Base-by-base conservation (phyloP, 2,888 invertebrate species). In the Fabriciana adippe region DNA sequence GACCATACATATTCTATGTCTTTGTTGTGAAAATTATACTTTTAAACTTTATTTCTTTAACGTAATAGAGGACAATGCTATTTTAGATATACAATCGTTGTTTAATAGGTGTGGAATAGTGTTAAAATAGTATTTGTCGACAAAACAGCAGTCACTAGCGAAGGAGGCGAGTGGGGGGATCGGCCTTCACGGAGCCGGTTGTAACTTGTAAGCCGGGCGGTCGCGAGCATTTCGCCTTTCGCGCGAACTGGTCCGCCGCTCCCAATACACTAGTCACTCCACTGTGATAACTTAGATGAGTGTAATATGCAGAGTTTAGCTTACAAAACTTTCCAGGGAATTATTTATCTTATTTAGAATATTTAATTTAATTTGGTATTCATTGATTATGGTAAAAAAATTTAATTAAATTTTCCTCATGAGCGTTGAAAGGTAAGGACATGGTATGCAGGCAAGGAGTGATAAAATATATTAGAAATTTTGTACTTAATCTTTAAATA, bases 151-250 rank as follows among this genome's bases (percentile, higher is more conserved):
- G 78, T 82, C 87, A 82, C 89, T 87, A 82, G 83, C 82, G 81
- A 81, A 50, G 82, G 73, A 79, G 79, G 71, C 78, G 84, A 81
- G 87, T 84, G 84, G 83, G 88, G 86, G 86, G 87, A 81, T 78
- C 89, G 92, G 91, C 92, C 92, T 92, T 92, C 92, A 86, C 87
- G 77, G 81, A 92, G 89, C 92, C 92, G 92, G 92, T 92, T 92
- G 88, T 86, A 77, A 81, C 83, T 4, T 26, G 26, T 41, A 41
- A 83, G 85, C 83, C 83, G 83, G 84, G 83, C 82, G 84, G 84
- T 83, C 86, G 86, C 86, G 81, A 85, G 83, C 87, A 87, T 87
- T 91, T 90, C 89, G 91, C 92, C 92, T 92, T 91, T 92, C 92
- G 90, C 81, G 80, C 87, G 79, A 84, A 85, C 87, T 86, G 83